Evolutionary conservation across 2,113 vertebrate genomes (phyloP).

Genomic region (Pygoscelis adeliae): DNA sequence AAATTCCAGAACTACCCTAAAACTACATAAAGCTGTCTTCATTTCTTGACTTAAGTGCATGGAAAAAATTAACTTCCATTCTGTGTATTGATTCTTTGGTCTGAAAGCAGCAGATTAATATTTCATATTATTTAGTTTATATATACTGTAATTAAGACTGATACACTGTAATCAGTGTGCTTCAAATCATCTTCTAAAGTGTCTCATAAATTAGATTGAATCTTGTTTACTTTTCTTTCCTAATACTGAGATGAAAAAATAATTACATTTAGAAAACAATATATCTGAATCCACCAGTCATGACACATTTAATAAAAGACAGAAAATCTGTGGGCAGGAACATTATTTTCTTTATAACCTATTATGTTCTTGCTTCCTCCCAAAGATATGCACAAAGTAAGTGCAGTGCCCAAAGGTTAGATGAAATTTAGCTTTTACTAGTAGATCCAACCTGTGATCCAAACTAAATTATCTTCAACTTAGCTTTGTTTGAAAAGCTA

Average conservation of each 20-base stretch:
- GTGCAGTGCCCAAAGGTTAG: background rate
- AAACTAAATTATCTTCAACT: background rate
- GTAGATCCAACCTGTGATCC: background rate
- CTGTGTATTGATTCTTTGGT: conserved; percentile 31
- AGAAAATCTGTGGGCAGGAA: background rate
- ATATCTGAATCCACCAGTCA: background rate
- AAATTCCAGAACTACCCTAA: conserved; percentile 3
- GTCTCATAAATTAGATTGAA: conserved; percentile 18
- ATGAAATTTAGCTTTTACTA: background rate
- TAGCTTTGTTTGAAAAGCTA: background rate
- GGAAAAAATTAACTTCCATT: background rate
- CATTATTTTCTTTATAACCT: background rate
- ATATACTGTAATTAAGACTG: conserved; percentile 34
- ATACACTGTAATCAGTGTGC: conserved; percentile 21
- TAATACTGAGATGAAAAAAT: conserved; percentile 23
- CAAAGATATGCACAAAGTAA: background rate
- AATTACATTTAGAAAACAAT: conserved; percentile 11
- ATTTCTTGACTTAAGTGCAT: conserved; percentile 13
- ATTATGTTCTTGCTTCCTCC: background rate
- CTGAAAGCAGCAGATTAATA: conserved; percentile 48
- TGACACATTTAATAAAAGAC: background rate
- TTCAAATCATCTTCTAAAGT: conserved; percentile 37
- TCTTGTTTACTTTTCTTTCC: conserved; percentile 27
- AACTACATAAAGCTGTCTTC: conserved; percentile 36
- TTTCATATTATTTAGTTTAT: conserved; percentile 53